Percentiles rank a stretch among this genome's conserved stretches.
Evolutionary conservation across 2,113 vertebrate genomes (phyloP).

Genomic region (Xiphophorus maculatus): DNA sequence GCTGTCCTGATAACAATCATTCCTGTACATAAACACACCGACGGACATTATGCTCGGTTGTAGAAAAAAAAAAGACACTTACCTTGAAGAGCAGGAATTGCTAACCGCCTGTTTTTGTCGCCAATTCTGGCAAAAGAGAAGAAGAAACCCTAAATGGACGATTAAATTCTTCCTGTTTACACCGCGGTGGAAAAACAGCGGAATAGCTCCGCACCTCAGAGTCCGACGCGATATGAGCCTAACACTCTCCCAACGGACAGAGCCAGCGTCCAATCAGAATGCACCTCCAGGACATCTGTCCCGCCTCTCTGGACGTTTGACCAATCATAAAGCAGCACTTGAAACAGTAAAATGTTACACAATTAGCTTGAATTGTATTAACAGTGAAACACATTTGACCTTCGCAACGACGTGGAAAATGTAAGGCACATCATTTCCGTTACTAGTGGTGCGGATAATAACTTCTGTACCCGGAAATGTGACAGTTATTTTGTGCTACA

Average conservation of each 20-base stretch:
- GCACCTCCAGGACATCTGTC: rapidly evolving
- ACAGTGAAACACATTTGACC: no score
- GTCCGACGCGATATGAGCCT: no score
- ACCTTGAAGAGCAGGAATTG: background rate
- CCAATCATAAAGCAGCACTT: slow-evolving; percentile 7
- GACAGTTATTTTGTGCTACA: background rate
- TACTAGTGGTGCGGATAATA: no score
- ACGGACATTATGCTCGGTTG: background rate
- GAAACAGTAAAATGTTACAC: background rate
- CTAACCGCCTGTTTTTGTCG: background rate
- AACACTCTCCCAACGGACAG: background rate
- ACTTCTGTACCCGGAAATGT: background rate
- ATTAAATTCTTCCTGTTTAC: background rate
- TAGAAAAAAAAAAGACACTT: background rate
- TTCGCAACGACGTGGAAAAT: no score
- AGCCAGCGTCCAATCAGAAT: background rate
- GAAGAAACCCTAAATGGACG: background rate
- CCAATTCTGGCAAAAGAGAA: background rate
- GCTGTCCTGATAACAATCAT: background rate
- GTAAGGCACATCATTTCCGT: no score
- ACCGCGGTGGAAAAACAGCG: background rate
- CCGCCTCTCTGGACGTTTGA: background rate
- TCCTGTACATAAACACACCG: background rate
- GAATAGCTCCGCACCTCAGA: background rate
- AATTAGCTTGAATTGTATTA: background rate